phyloP scores from a whole-genome alignment of 2,113 vertebrate species.

The Otocyon megalotis region DNA sequence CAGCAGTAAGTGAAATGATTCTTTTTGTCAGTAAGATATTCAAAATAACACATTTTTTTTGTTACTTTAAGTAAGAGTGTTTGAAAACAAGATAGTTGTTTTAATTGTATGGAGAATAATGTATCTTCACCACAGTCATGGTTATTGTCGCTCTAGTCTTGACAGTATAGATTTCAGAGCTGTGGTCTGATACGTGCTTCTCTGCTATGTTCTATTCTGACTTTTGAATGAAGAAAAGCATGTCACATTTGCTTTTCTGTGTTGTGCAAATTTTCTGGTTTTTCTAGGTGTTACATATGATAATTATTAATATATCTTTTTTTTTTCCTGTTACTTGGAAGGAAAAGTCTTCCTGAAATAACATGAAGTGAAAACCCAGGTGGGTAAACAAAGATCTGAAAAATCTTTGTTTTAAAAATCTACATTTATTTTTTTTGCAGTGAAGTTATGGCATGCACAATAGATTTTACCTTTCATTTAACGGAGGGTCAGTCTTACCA shows the following conservation, averaged over 20 bases:
- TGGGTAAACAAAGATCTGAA: constrained; percentile 16
- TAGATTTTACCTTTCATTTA: constrained; percentile 13
- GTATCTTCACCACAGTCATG: not conserved
- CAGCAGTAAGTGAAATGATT: not conserved
- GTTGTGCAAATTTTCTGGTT: not conserved
- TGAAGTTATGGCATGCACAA: not conserved
- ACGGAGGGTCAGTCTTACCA: not conserved
- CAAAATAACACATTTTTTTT: not conserved
- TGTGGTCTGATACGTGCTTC: not conserved
- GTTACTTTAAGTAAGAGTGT: not conserved
- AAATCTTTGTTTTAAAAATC: not conserved
- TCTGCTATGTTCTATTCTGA: not conserved
- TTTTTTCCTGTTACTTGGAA: not conserved
- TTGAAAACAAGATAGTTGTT: not conserved
- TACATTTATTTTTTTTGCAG: not conserved
- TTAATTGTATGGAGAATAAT: not conserved
- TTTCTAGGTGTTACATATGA: not conserved
- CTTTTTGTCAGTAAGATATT: not conserved
- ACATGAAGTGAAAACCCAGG: constrained; percentile 28
- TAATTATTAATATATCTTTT: not conserved
- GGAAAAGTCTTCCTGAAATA: not conserved
- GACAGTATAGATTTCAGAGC: not conserved
- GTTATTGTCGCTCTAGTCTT: not conserved
- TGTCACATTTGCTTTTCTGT: not conserved
- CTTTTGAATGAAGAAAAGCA: not conserved